A percentile compares a stretch with the other conserved stretches of the same genome.
Evolutionary conservation across 2,797 vertebrate genomes (phyloP).

Genomic region (Gymnoscopelus microlampas): DNA sequence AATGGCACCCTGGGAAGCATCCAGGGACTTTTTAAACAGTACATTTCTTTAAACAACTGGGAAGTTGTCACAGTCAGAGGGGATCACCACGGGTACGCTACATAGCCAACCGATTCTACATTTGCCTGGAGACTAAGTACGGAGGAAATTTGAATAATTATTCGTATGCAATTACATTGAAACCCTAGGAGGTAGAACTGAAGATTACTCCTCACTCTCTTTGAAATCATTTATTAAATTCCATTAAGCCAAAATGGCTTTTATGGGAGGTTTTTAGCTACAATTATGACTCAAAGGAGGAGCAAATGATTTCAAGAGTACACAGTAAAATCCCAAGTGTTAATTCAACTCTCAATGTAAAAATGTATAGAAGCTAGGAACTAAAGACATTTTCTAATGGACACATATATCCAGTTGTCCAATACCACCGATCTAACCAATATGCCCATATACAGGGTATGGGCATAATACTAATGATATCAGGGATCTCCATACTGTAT

Average conservation of each 20-base stretch:
- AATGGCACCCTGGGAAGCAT: neutral
- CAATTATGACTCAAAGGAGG: conserved; percentile 47
- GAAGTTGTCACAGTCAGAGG: conserved; percentile 25
- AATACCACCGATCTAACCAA: no score
- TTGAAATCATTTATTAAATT: conserved; percentile 47
- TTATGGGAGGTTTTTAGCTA: conserved; percentile 45
- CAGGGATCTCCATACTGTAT: no score
- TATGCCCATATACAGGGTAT: no score
- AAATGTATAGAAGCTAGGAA: no score
- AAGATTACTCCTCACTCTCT: conserved; percentile 36
- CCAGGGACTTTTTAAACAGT: conserved; percentile 23
- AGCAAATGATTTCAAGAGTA: conserved; percentile 29
- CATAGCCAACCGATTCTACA: conserved; percentile 35
- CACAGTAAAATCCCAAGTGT: neutral
- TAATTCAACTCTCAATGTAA: no score
- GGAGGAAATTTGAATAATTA: conserved; percentile 53
- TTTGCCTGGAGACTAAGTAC: conserved; percentile 45
- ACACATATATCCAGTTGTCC: no score
- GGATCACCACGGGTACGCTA: conserved; percentile 25
- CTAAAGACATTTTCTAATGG: no score
- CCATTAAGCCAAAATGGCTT: conserved; percentile 30
- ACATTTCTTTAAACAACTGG: conserved; percentile 30
- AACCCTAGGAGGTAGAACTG: conserved; percentile 40
- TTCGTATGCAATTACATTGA: conserved; percentile 42
- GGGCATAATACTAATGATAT: no score